Evolutionary conservation across 2,113 vertebrate genomes (phyloP).

Genomic region (Leptosomus discolor): DNA sequence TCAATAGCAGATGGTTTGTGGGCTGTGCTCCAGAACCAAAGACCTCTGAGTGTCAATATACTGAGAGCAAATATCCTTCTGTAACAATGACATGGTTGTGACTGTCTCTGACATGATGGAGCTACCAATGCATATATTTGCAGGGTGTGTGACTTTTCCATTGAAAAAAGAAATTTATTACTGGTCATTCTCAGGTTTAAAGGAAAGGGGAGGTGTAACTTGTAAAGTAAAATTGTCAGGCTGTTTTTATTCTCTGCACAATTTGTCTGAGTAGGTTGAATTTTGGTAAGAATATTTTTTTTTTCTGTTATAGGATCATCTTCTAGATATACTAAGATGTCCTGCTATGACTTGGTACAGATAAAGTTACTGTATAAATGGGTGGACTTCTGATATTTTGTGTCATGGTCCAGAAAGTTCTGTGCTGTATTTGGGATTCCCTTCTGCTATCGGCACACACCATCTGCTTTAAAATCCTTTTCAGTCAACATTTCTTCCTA

Average conservation of each 20-base stretch:
- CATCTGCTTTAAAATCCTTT: neutral
- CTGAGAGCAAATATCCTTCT: neutral
- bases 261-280: neutral
- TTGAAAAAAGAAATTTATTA: neutral
- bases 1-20: neutral
- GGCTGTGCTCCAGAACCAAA: neutral
- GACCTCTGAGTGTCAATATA: neutral
- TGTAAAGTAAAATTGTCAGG: neutral
- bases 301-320: neutral
- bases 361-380: neutral
- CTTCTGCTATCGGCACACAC: neutral
- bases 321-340: neutral
- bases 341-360: neutral
- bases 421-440: neutral
- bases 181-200: neutral
- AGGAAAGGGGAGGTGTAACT: neutral
- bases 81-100: rapidly evolving
- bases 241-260: neutral
- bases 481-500: neutral
- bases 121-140: neutral
- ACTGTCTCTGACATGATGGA: neutral
- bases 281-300: neutral
- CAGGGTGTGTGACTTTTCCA: neutral
- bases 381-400: neutral
- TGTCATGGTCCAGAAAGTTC: neutral